phyloP scores from a whole-genome alignment of 2,797 vertebrate species.

The Syngnathus rostellatus region DNA sequence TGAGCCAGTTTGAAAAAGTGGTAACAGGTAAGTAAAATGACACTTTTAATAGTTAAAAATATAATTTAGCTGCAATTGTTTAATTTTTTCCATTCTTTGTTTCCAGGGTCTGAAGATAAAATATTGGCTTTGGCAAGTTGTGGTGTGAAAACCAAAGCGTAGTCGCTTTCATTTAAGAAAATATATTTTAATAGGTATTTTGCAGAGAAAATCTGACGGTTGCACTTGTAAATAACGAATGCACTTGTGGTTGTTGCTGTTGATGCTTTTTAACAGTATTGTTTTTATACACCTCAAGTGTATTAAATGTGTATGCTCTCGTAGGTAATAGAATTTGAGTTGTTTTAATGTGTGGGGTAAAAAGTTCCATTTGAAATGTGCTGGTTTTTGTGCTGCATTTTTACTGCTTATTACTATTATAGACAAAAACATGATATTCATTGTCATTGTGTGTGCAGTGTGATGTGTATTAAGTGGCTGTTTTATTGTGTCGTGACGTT shows the following conservation, averaged over 20 bases:
- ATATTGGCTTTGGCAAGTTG: constrained; percentile 92
- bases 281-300: constrained; percentile 36
- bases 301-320: constrained; percentile 28
- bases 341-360: neutral
- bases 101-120: constrained; percentile 90
- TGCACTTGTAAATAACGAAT: constrained; percentile 25
- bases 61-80: neutral
- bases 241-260: constrained; percentile 12
- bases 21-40: constrained; percentile 77
- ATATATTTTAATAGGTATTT: constrained; percentile 30
- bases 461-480: neutral
- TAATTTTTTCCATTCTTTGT: constrained; percentile 4
- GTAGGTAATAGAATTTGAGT: constrained; percentile 3
- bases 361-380: neutral
- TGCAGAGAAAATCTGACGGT: too few species aligned
- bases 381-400: neutral
- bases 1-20: constrained; percentile 95
- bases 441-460: neutral
- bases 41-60: neutral
- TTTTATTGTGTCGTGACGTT: neutral
- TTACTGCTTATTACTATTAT: neutral
- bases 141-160: constrained; percentile 84
- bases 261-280: constrained; percentile 43
- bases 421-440: neutral
- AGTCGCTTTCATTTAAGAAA: constrained; percentile 30